Evolutionary conservation across 2,113 vertebrate genomes (phyloP).

Genomic region (Zonotrichia leucophrys): DNA sequence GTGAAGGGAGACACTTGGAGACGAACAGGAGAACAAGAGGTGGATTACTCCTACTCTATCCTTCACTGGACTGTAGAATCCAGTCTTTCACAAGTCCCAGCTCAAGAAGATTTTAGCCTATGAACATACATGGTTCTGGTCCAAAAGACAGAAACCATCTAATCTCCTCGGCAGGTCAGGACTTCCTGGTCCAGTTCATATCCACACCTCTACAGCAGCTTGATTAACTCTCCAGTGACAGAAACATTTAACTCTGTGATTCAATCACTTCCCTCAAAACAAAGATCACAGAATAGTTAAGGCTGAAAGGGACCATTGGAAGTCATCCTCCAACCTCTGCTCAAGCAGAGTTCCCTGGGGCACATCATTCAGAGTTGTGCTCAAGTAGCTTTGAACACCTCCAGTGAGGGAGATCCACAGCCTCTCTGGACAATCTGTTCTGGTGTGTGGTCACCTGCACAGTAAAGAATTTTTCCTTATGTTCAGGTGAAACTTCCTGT

Average conservation of each 20-base stretch:
- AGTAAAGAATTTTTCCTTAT: background rate
- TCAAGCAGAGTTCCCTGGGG: background rate
- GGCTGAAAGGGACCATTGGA: background rate
- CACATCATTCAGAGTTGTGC: background rate
- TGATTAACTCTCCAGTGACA: background rate
- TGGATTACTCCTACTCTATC: background rate
- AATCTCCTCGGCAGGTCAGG: background rate
- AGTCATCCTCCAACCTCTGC: background rate
- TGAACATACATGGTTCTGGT: background rate
- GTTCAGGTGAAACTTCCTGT: background rate
- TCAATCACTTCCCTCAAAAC: background rate
- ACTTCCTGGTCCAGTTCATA: background rate
- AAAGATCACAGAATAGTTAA: background rate
- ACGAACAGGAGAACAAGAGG: background rate
- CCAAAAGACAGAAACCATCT: background rate
- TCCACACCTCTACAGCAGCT: background rate
- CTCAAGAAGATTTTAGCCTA: background rate
- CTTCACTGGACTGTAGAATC: background rate
- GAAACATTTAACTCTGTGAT: background rate
- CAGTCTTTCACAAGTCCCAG: background rate
- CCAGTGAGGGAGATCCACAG: background rate
- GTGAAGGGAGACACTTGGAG: accelerated
- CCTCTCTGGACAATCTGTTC: background rate
- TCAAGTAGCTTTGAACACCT: background rate
- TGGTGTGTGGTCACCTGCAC: background rate